phyloP scores from a whole-genome alignment of 1,140 invertebrate genomes.

The Battus philenor region DNA sequence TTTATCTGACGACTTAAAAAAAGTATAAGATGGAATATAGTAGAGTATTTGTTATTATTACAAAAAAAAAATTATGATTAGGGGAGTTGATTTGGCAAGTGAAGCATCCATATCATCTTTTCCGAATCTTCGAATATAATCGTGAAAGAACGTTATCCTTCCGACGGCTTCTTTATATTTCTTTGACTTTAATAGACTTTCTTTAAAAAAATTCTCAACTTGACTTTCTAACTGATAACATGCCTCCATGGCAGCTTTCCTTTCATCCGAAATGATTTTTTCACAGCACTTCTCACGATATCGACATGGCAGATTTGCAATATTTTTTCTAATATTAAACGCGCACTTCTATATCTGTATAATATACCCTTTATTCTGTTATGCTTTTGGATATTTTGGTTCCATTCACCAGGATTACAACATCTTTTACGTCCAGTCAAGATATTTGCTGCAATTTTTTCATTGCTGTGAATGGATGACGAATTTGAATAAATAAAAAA shows the following conservation, averaged over 20 bases:
- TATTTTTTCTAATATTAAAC: background rate
- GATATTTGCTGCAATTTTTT: background rate
- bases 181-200: background rate
- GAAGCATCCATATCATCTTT: too few species aligned
- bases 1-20: too few species aligned
- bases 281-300: background rate
- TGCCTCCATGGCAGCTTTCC: background rate
- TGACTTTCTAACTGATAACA: background rate
- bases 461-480: background rate
- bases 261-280: background rate
- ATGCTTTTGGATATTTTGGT: background rate
- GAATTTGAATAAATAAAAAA: constrained; percentile 1
- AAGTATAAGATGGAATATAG: too few species aligned
- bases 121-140: too few species aligned
- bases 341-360: background rate
- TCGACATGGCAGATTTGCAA: background rate
- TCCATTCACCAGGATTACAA: constrained; percentile 1
- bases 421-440: constrained; percentile 1
- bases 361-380: background rate
- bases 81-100: too few species aligned
- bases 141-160: too few species aligned
- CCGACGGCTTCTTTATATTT: background rate
- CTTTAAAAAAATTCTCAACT: background rate
- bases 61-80: too few species aligned
- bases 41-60: too few species aligned